These are phyloP conservation scores for Pristionchus exspectatus DNA, from an alignment of 2,888 invertebrate species.

Conservation along the genomic window DNA sequence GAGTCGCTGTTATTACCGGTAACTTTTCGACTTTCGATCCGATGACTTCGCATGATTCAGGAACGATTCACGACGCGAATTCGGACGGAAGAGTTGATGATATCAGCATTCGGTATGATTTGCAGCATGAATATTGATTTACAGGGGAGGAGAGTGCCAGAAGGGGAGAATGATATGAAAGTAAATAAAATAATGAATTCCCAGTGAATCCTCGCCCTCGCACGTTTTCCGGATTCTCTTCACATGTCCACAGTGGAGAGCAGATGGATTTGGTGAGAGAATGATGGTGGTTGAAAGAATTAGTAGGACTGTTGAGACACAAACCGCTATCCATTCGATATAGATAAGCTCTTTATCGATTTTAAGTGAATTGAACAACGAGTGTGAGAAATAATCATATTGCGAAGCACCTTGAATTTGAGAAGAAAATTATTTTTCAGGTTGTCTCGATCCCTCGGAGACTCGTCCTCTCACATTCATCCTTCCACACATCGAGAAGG, in stretches of 20 bases:
- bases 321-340: too few relatives aligned
- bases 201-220: not conserved
- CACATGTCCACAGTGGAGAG: slow-evolving; percentile 38
- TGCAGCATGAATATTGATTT: not conserved
- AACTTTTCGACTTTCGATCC: not conserved
- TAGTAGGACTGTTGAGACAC: too few relatives aligned
- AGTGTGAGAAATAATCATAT: too few relatives aligned
- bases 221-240: slow-evolving; percentile 48
- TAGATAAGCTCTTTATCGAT: too few relatives aligned
- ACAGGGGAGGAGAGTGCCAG: not conserved
- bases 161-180: not conserved
- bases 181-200: not conserved
- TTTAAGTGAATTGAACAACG: too few relatives aligned
- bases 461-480: slow-evolving; percentile 54
- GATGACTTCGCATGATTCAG: not conserved
- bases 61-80: slow-evolving; percentile 14
- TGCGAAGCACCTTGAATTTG: not conserved
- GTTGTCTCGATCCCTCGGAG: slow-evolving; percentile 3
- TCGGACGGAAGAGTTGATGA: not conserved
- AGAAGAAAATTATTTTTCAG: not conserved
- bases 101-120: not conserved
- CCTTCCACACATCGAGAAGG: slow-evolving; percentile 50
- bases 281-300: too few relatives aligned
- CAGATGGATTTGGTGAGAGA: slow-evolving; percentile 43
- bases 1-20: slow-evolving; percentile 48